phyloP scores from a whole-genome alignment of 2,797 vertebrate species.

The Aeoliscus strigatus region DNA sequence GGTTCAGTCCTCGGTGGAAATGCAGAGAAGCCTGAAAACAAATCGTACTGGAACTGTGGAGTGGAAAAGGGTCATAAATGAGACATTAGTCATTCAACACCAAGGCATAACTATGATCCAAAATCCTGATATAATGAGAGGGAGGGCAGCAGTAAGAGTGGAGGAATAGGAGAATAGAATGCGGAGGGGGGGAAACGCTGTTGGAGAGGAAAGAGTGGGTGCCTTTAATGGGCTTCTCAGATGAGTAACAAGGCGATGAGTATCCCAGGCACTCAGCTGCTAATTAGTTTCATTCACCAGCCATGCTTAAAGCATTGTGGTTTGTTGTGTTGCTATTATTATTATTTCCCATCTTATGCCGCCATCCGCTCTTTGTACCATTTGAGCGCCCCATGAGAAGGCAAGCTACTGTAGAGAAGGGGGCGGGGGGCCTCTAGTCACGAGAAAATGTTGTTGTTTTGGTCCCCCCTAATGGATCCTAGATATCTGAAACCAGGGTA shows the following conservation, averaged over 20 bases:
- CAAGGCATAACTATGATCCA: conserved; percentile 16
- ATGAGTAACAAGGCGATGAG: conserved; percentile 63
- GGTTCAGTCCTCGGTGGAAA: no score
- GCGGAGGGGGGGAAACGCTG: no score
- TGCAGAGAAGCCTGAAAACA: no score
- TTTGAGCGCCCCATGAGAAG: no score
- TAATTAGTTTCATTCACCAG: conserved; percentile 71
- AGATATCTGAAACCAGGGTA: conserved; percentile 29
- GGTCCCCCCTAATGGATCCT: conserved; percentile 27
- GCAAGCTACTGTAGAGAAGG: no score
- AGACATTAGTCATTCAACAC: conserved; percentile 31
- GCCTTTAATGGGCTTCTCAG: conserved; percentile 59
- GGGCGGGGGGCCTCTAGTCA: conserved; percentile 39
- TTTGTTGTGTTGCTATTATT: conserved; percentile 64
- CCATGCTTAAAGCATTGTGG: conserved; percentile 54
- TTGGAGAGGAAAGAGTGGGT: conserved; percentile 6
- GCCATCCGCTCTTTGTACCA: conserved; percentile 50
- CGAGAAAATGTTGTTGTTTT: conserved; percentile 33
- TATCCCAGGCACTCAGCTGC: conserved; percentile 50
- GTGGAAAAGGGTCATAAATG: conserved; percentile 23
- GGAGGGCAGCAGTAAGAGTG: no score
- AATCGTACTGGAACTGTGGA: no score
- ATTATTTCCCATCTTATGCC: conserved; percentile 48
- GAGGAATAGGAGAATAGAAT: no score
- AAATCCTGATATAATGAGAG: conserved; percentile 18